Base-by-base conservation (phyloP, 2,888 invertebrate genomes). In the Xestoiulus laeticollis region DNA sequence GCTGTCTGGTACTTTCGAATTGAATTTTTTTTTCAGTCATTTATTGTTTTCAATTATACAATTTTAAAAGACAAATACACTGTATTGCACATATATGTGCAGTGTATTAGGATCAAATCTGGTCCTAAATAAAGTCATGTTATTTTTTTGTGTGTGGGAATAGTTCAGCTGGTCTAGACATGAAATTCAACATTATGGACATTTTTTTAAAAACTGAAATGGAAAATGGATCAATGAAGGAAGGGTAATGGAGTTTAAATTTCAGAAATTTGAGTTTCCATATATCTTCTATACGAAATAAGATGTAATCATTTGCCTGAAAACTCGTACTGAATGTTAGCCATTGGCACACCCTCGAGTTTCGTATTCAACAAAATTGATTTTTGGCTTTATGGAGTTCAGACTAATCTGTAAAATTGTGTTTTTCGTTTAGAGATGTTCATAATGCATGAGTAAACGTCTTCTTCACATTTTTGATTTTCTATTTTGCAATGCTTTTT, bases 401-500 rank as follows among this genome's bases (percentile, higher is more conserved):
- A 26, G n/a, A 26, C 30, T 78, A 78, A 78, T 78, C 78, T 16
- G 78, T 78, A 78, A 78, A 78, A 32, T 32, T 78, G 78, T 16
- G 5, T 78, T 78, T 78, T 26, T 30, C 78, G 78, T 78, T 10
- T 78, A 5, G 16, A 78, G 30, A 14, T 30, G 30, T 78, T 78
- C 78, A 78, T 78, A 78, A 78, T 78, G 78, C 30, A 78, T 30
- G 78, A 78, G 78, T 78, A 78, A 78, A 78, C 78, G 30, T 78
- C 30, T 78, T 16, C 30, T 78, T 78, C 30, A 8, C 30, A 30
- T 78, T 22, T 68, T 30, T 68, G 26, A 68, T 68, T 32, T 68
- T 68, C 12, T 8, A 22, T 30, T 30, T 53, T 53, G 19, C n/a
- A 4, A 1, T 12, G 5, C 2, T 53, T 78, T 30, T 78, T 78